phyloP scores from a whole-genome alignment of 2,888 invertebrate species.

The Gonocerus acuteangulatus region DNA sequence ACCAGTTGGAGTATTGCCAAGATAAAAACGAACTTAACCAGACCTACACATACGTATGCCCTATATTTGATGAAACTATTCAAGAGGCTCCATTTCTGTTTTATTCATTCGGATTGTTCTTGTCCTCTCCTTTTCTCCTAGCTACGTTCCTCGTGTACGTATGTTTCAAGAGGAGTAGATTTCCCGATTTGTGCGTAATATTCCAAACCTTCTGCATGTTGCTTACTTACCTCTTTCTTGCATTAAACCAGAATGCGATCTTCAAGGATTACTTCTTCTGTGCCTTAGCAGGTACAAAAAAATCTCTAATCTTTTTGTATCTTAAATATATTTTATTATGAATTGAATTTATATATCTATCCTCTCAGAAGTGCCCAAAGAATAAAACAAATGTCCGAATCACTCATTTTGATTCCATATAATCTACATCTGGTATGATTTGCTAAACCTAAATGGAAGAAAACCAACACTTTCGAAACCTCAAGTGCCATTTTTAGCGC shows the following conservation, averaged over 20 bases:
- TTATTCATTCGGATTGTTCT: neutral
- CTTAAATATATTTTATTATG: too few relatives aligned
- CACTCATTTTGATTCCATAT: too few relatives aligned
- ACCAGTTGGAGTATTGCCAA: neutral
- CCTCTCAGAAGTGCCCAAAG: too few relatives aligned
- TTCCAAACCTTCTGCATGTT: conserved; percentile 1
- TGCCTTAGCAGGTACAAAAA: neutral
- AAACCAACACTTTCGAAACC: too few relatives aligned
- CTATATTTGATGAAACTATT: neutral
- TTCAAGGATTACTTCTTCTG: neutral
- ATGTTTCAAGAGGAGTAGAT: conserved; percentile 3
- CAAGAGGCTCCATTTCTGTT: neutral
- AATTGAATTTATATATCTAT: too few relatives aligned
- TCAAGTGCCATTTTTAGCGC: too few relatives aligned
- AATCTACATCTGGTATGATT: too few relatives aligned
- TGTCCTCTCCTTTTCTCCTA: conserved; percentile 19
- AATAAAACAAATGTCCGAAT: too few relatives aligned
- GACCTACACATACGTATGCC: conserved; percentile 19
- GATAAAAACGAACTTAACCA: neutral
- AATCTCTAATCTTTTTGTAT: too few relatives aligned
- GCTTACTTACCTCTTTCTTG: conserved; percentile 19
- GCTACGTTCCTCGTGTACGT: conserved; percentile 19
- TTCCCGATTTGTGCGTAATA: conserved; percentile 12
- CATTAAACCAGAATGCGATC: neutral
- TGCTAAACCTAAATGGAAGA: too few relatives aligned